These are phyloP conservation scores for Isaurus tuberculatus DNA, from an alignment of 92 coral and sea anemone species.

Conservation along the genomic window DNA sequence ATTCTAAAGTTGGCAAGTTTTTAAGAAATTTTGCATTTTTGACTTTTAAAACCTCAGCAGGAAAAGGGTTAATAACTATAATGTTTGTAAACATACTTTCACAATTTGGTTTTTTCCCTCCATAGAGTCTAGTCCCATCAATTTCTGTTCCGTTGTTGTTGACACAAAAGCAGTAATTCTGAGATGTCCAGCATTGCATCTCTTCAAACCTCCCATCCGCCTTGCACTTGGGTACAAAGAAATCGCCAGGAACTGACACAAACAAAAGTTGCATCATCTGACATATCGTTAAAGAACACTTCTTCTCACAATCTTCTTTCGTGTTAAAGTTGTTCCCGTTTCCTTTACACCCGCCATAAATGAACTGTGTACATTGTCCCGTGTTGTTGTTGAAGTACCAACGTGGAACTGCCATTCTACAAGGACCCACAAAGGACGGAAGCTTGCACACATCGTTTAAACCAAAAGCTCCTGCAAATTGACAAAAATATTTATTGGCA, in stretches of 20 bases:
- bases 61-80: neutral
- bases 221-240: conserved; percentile 32
- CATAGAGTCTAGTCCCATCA: conserved; percentile 33
- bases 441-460: conserved; percentile 1
- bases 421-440: neutral
- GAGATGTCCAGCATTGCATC: conserved; percentile 32
- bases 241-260: conserved; percentile 25
- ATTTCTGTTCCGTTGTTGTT: conserved; percentile 35
- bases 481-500: no score
- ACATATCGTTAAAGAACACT: conserved; percentile 1
- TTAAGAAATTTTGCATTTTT: no score
- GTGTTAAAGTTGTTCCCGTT: conserved; percentile 25
- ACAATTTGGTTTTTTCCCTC: conserved; percentile 4
- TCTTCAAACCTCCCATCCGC: conserved; percentile 34
- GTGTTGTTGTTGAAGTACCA: conserved; percentile 43
- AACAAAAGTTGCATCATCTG: conserved; percentile 24
- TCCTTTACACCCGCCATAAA: conserved; percentile 21
- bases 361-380: conserved; percentile 26
- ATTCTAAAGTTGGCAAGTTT: no score
- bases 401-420: conserved; percentile 14
- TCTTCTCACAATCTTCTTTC: conserved; percentile 15
- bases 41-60: no score
- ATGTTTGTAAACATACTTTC: conserved; percentile 10
- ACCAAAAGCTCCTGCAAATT: neutral
- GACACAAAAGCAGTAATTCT: conserved; percentile 36